Evolutionary conservation across 2,888 invertebrate genomes (phyloP).

Genomic region (Amorpha juglandis): DNA sequence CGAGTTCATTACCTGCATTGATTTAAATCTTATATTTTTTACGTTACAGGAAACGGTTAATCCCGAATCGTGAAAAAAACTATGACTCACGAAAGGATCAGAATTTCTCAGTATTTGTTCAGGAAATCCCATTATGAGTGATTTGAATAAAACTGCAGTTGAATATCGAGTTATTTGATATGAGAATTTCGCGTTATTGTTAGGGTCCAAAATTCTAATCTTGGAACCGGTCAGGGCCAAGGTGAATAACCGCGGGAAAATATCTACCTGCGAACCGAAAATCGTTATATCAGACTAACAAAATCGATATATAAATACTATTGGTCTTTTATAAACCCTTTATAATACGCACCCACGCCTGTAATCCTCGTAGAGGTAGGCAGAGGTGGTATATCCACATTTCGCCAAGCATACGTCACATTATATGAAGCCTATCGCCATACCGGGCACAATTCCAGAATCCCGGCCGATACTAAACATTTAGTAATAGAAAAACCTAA

Average conservation of each 20-base stretch:
- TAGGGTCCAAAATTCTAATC: constrained; percentile 23
- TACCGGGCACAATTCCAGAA: too few relatives aligned
- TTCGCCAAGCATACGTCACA: too few relatives aligned
- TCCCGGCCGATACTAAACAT: too few relatives aligned
- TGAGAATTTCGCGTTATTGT: constrained; percentile 11
- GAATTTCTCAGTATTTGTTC: not conserved
- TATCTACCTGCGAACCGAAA: constrained; percentile 11
- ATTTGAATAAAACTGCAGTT: constrained; percentile 2
- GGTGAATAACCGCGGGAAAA: constrained; percentile 10
- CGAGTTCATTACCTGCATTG: not conserved
- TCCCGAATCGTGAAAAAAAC: not conserved
- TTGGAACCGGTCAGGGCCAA: constrained; percentile 19
- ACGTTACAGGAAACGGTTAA: not conserved
- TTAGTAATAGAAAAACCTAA: too few relatives aligned
- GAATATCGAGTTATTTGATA: constrained; percentile 16
- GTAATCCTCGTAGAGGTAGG: too few relatives aligned
- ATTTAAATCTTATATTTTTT: not conserved
- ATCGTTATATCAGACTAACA: not conserved
- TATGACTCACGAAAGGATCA: constrained; percentile 14
- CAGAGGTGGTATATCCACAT: too few relatives aligned
- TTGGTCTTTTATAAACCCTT: not conserved
- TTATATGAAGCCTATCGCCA: too few relatives aligned
- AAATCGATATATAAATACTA: constrained; percentile 11
- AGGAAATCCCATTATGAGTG: constrained; percentile 2
- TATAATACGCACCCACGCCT: too few relatives aligned